phyloP scores from a whole-genome alignment of 2,113 vertebrate genomes.

The Tachuris rubrigastra region DNA sequence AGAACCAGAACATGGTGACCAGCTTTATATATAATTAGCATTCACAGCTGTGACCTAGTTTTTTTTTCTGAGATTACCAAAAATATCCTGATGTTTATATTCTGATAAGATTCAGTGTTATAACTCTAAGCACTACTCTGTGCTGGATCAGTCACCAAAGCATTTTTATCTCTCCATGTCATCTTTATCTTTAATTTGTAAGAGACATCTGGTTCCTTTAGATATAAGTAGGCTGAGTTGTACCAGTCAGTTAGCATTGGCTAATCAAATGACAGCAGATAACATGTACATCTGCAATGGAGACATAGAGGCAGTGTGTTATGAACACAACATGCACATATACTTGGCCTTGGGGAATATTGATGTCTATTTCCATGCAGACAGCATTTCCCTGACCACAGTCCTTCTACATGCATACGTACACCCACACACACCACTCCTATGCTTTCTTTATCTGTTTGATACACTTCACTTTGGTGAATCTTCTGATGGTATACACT shows the following conservation, averaged over 20 bases:
- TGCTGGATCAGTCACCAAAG: background rate
- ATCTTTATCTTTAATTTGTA: background rate
- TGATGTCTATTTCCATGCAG: background rate
- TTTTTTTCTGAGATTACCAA: background rate
- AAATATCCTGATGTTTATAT: background rate
- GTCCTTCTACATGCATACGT: background rate
- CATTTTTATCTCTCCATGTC: background rate
- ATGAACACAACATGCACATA: background rate
- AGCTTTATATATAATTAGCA: background rate
- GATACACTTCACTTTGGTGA: background rate
- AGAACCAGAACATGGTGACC: background rate
- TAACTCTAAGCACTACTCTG: background rate
- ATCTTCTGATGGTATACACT: background rate
- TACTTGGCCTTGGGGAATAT: background rate
- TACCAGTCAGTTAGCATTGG: background rate
- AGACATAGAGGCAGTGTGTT: background rate
- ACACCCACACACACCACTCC: accelerated
- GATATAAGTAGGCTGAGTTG: background rate
- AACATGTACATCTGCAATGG: background rate
- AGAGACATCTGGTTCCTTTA: background rate
- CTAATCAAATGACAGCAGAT: background rate
- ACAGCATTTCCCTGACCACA: background rate
- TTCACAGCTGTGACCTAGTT: background rate
- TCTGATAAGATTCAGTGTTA: background rate
- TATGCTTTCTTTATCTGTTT: background rate